These are phyloP conservation scores for Centropristis striata DNA, from an alignment of 2,113 vertebrate genomes.

Conservation along the genomic window DNA sequence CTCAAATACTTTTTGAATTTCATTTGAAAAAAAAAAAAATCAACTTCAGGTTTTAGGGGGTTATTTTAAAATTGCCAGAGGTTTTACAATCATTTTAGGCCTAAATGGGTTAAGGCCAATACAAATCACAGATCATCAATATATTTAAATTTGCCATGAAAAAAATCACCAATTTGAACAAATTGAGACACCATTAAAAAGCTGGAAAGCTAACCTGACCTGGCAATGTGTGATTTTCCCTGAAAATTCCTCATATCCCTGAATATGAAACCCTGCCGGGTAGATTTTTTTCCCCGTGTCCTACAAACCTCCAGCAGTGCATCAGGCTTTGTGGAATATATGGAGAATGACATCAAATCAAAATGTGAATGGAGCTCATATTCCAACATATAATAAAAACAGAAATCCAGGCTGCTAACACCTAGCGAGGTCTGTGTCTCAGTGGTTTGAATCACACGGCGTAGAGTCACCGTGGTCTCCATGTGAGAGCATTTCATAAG, in stretches of 20 bases:
- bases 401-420: conserved; percentile 91
- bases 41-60: too few species aligned
- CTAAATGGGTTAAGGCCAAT: neutral
- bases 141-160: neutral
- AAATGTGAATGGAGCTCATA: conserved; percentile 92
- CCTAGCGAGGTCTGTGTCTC: conserved; percentile 89
- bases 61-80: too few species aligned
- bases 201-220: neutral
- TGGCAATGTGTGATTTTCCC: conserved; percentile 8
- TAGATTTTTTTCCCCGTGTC: conserved; percentile 35
- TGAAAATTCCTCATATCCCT: neutral
- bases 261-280: neutral
- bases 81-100: too few species aligned
- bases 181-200: conserved; percentile 1
- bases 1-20: too few species aligned
- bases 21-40: too few species aligned
- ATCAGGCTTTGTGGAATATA: conserved; percentile 76
- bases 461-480: conserved; percentile 89
- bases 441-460: conserved; percentile 90
- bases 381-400: conserved; percentile 96
- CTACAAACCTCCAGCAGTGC: conserved; percentile 47
- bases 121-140: conserved; percentile 7
- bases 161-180: conserved; percentile 2
- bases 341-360: conserved; percentile 91
- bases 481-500: conserved; percentile 78